Conservation (phyloP, 2,888 invertebrate species). For the Zonitis immaculata region DNA sequence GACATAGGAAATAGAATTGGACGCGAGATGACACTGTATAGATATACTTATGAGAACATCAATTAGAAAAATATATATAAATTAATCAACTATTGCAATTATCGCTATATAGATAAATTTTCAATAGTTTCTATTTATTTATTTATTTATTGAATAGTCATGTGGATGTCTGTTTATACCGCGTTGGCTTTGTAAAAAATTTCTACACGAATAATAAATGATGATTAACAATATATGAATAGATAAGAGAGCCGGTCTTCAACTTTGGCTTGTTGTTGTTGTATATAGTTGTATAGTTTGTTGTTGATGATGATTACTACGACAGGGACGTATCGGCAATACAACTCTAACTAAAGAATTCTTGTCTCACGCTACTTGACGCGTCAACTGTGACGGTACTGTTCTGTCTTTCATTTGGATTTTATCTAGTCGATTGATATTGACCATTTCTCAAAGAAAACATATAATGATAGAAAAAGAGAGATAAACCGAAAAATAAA, state of each 20-base stretch:
- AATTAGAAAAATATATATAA: too few species aligned
- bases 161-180: too few species aligned
- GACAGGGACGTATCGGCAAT: neutral
- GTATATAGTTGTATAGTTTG: neutral
- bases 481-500: too few species aligned
- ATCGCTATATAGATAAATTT: too few species aligned
- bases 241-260: conserved; percentile 29
- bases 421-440: neutral
- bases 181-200: too few species aligned
- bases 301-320: neutral
- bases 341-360: conserved; percentile 35
- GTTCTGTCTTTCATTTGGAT: conserved; percentile 32
- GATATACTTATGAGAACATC: too few species aligned
- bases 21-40: too few species aligned
- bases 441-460: neutral
- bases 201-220: conserved; percentile 41
- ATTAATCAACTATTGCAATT: too few species aligned
- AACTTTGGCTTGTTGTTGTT: neutral
- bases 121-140: too few species aligned
- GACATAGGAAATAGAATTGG: neutral
- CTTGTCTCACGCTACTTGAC: conserved; percentile 43
- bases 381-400: conserved; percentile 34
- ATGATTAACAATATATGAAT: conserved; percentile 41
- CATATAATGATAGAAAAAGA: neutral
- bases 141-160: too few species aligned